These are phyloP conservation scores for Amaurobius ferox DNA, from an alignment of 2,888 invertebrate genomes.

Conservation along the genomic window DNA sequence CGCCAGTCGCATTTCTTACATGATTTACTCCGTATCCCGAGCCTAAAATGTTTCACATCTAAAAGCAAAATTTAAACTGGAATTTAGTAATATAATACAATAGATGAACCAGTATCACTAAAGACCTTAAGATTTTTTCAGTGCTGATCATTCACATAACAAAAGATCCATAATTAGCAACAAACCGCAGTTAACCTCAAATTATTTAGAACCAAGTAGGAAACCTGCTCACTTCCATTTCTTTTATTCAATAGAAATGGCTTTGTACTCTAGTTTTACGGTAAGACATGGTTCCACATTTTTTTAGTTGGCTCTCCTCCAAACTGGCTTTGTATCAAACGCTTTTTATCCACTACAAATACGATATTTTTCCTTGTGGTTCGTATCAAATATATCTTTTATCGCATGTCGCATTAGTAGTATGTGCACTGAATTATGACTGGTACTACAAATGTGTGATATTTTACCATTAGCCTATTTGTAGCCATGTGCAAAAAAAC, in stretches of 20 bases:
- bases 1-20: too few relatives aligned
- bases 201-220: conserved; percentile 35
- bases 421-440: too few relatives aligned
- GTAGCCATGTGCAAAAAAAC: too few relatives aligned
- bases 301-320: conserved; percentile 40
- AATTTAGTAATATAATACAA: too few relatives aligned
- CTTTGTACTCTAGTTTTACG: conserved; percentile 43
- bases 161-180: not conserved
- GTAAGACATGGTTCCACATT: conserved; percentile 34
- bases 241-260: not conserved
- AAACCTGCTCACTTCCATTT: not conserved
- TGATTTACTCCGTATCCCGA: too few relatives aligned
- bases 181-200: conserved; percentile 14
- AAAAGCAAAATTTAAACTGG: too few relatives aligned
- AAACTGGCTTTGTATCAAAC: conserved; percentile 53
- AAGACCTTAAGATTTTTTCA: not conserved
- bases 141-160: not conserved
- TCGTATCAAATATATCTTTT: too few relatives aligned
- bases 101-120: too few relatives aligned
- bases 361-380: conserved; percentile 36
- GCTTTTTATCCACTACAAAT: conserved; percentile 53
- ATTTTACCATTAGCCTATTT: too few relatives aligned
- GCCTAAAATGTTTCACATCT: too few relatives aligned
- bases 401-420: too few relatives aligned
- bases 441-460: too few relatives aligned